Evolutionary conservation across 2,888 invertebrate species (phyloP).

Genomic region (Plemyria rubiginata): DNA sequence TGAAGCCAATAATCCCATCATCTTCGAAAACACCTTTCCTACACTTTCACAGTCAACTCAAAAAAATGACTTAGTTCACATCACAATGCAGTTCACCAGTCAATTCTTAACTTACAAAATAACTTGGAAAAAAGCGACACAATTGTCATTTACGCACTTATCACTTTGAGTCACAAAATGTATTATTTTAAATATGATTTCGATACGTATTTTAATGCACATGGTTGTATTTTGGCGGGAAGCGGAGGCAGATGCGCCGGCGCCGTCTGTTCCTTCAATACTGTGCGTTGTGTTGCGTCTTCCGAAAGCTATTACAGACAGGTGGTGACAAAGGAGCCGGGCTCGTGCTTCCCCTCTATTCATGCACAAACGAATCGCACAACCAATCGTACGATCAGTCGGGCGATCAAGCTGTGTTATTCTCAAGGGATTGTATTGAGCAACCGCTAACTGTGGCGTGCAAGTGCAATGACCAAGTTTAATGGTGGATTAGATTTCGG

Average conservation of each 20-base stretch:
- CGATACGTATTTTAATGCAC: slow-evolving; percentile 40
- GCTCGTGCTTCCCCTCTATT: slow-evolving; percentile 73
- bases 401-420: slow-evolving; percentile 35
- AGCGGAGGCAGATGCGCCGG: slow-evolving; percentile 73
- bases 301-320: slow-evolving; percentile 81
- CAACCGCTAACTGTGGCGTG: slow-evolving; percentile 24
- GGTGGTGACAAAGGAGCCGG: slow-evolving; percentile 79
- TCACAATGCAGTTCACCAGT: background rate
- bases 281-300: slow-evolving; percentile 61
- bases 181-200: slow-evolving; percentile 11
- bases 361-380: slow-evolving; percentile 33
- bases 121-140: background rate
- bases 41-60: slow-evolving; percentile 6
- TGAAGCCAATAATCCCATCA: slow-evolving; percentile 75
- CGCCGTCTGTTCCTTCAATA: slow-evolving; percentile 60
- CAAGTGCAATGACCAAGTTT: slow-evolving; percentile 45
- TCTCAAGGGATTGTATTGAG: slow-evolving; percentile 37
- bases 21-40: slow-evolving; percentile 42
- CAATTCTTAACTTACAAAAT: background rate
- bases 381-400: slow-evolving; percentile 52
- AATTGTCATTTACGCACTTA: slow-evolving; percentile 18
- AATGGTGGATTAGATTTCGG: slow-evolving; percentile 42
- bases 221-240: slow-evolving; percentile 69
- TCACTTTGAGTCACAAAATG: slow-evolving; percentile 10
- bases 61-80: background rate